Evolutionary conservation across 1,140 invertebrate genomes (phyloP).

Genomic region (Panulirus ornatus): DNA sequence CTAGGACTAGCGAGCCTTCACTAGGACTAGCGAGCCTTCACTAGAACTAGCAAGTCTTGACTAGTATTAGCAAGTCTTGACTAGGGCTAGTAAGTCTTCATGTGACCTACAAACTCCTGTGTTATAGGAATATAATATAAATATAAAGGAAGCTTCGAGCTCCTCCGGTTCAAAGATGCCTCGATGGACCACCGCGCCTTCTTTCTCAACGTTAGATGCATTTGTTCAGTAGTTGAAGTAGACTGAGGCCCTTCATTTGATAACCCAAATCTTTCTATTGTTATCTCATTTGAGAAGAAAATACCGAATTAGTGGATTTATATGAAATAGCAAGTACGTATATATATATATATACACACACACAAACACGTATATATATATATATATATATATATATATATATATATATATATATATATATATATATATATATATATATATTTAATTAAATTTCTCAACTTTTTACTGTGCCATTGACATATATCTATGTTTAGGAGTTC

Average conservation of each 20-base stretch:
- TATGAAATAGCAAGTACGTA: not conserved
- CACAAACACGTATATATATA: not conserved
- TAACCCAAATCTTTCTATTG: not conserved
- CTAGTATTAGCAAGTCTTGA: no score
- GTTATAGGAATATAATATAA: no score
- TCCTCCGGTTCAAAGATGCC: no score
- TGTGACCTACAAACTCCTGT: no score
- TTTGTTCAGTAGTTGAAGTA: no score
- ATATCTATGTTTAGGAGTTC: not conserved
- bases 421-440: conserved; percentile 17
- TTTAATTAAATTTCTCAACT: not conserved
- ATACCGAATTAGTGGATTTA: not conserved
- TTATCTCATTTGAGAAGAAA: not conserved
- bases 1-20: no score
- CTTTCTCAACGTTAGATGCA: no score
- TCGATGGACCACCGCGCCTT: no score
- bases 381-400: conserved; percentile 6
- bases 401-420: conserved; percentile 36
- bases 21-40: no score
- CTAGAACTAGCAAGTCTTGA: no score
- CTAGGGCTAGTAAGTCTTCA: no score
- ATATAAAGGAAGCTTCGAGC: no score
- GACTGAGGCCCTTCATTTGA: not conserved
- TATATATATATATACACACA: conserved; percentile 28
- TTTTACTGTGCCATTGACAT: not conserved